Conservation (phyloP, 2,797 vertebrate species). For the Mionectes olivaceus region DNA sequence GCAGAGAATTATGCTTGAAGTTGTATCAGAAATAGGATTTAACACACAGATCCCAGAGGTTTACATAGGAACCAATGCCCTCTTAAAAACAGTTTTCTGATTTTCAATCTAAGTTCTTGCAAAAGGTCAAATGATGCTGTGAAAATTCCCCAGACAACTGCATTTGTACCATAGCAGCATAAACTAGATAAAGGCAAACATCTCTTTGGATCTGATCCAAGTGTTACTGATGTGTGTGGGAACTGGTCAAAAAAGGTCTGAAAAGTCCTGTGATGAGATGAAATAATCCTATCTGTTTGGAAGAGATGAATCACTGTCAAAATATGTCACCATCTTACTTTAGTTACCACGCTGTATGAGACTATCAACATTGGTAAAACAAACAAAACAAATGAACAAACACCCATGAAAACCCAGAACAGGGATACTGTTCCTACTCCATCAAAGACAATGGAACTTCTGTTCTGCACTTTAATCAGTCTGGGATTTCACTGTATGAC, state of each 20-base stretch:
- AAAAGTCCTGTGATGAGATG: background rate
- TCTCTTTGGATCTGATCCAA: slow-evolving; percentile 3
- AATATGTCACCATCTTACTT: background rate
- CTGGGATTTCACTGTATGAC: background rate
- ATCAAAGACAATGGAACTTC: background rate
- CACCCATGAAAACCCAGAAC: background rate
- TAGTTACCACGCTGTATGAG: background rate
- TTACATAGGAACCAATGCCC: background rate
- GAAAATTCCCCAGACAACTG: slow-evolving; percentile 17
- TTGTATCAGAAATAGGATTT: background rate
- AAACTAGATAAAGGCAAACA: slow-evolving; percentile 27
- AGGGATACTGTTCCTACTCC: background rate
- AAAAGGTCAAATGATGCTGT: slow-evolving; percentile 13
- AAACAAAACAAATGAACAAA: background rate
- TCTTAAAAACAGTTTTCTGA: slow-evolving; percentile 15
- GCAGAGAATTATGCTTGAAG: background rate
- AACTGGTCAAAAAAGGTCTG: background rate
- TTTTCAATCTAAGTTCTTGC: background rate
- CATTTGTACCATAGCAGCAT: slow-evolving; percentile 17
- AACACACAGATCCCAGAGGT: background rate
- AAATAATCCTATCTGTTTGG: background rate
- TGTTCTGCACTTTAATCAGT: background rate
- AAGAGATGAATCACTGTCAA: slow-evolving; percentile 9
- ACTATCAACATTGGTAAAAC: background rate
- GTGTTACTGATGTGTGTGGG: background rate